phyloP scores from a whole-genome alignment of 2,113 vertebrate genomes.

The Sander vitreus region DNA sequence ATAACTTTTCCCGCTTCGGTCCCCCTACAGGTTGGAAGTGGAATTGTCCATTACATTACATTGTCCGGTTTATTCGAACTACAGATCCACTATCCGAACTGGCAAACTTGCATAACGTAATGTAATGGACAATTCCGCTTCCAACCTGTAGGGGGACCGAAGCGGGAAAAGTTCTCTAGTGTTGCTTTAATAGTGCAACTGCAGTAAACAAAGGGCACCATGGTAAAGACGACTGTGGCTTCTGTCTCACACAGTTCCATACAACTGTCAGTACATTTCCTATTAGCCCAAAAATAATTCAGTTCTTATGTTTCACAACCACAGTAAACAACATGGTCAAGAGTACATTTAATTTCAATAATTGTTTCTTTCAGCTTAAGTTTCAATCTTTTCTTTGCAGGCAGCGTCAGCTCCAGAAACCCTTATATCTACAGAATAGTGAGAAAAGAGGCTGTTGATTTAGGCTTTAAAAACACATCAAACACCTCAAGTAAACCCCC shows the following conservation, averaged over 20 bases:
- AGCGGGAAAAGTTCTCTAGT: too few species aligned
- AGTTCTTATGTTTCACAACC: too few species aligned
- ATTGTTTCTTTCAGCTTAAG: not conserved
- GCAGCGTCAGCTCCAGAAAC: slow-evolving; percentile 9
- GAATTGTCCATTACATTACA: too few species aligned
- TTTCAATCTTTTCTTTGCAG: slow-evolving; percentile 13
- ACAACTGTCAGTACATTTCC: not conserved
- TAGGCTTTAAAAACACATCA: slow-evolving; percentile 65
- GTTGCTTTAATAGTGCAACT: not conserved
- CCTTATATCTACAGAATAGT: slow-evolving; percentile 7
- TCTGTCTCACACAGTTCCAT: not conserved
- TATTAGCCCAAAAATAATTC: not conserved
- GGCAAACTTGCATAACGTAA: too few species aligned
- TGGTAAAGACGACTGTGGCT: not conserved
- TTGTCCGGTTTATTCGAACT: too few species aligned
- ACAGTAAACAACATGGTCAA: not conserved
- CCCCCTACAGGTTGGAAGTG: too few species aligned
- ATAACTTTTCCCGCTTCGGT: too few species aligned
- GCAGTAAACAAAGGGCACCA: not conserved
- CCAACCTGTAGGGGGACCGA: too few species aligned
- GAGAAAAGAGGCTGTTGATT: slow-evolving; percentile 51
- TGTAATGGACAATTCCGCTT: too few species aligned
- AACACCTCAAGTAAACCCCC: slow-evolving; percentile 52
- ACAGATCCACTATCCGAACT: too few species aligned
- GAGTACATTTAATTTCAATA: not conserved